A percentile compares a stretch with the other conserved stretches of the same genome.
Evolutionary conservation across 2,113 vertebrate species (phyloP).

Genomic region (Eretmochelys imbricata): DNA sequence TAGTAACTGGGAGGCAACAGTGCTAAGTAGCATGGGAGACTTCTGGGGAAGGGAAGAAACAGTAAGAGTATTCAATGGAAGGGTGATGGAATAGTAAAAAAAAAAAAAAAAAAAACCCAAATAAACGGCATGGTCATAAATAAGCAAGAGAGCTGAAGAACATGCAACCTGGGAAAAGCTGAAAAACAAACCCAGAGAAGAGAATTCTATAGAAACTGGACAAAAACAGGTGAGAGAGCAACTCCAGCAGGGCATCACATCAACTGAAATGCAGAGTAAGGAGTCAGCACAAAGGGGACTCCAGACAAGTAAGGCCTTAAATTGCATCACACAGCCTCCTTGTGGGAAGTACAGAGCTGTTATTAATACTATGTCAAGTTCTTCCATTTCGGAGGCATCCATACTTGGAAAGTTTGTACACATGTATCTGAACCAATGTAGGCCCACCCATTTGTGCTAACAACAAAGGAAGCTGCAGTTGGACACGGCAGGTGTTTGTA

Average conservation of each 20-base stretch:
- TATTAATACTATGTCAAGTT: not conserved
- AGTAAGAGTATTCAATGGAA: not conserved
- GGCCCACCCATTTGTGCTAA: not conserved
- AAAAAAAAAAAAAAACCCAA: not conserved
- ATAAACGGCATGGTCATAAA: not conserved
- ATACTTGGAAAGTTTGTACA: rapidly evolving
- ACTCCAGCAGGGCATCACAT: not conserved
- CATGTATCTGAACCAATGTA: not conserved
- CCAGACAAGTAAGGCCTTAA: not conserved
- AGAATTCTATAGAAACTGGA: too few relatives aligned
- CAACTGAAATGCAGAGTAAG: not conserved
- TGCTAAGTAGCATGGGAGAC: not conserved
- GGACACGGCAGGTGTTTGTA: not conserved
- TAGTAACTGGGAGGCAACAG: not conserved
- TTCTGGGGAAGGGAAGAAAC: not conserved
- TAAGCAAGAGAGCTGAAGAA: not conserved
- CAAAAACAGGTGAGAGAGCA: not conserved
- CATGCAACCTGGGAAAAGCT: not conserved
- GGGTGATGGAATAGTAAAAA: not conserved
- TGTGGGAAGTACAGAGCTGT: not conserved
- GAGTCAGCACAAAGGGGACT: not conserved
- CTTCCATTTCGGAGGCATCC: not conserved
- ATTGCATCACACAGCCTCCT: not conserved
- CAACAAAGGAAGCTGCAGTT: not conserved
- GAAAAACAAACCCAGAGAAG: not conserved